Evolutionary conservation across 2,888 invertebrate genomes (phyloP), one percentile per base, ranked within the genome.

Genomic region (Caenorhabditis doughertyi): DNA sequence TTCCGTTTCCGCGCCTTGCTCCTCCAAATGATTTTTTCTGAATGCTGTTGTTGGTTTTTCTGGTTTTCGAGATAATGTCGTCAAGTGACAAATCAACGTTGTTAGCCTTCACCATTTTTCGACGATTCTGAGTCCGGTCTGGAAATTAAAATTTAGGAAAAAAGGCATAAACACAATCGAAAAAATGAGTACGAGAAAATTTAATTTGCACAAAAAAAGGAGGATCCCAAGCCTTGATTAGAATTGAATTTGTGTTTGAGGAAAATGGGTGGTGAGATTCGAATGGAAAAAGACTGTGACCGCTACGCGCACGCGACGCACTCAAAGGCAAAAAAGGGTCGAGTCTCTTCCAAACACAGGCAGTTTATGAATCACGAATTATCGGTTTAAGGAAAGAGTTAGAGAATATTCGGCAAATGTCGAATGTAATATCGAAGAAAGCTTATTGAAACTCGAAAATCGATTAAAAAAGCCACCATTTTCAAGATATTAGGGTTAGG

Each of bases 51-150:
- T 62, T 77, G 25, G 56, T 72, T 56, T 85, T 84, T 67, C 71
- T 79, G 23, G 74, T 81, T 47, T 79, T 74, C 13, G 85, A 72
- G 55, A 85, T 85, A 35, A 85, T 84, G 44, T 85, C 85, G 64
- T 85, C 85, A 4, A 85, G 81, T 18, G 85, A 83, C 74, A 85
- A 29, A 29, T 85, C 85, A n/a, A 85, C 85, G 25, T 77, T 82
- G 23, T 73, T 60, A 18, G 72, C 51, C 68, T 79, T 83, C 32
- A 74, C 79, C 83, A 83, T 83, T 79, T 55, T 79, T 53, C 8
- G 16, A 16, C 7, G 53, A 9, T 58, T 25, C 55, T 29, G 32
- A 55, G 35, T 44, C 25, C 51, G 23, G 29, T 27, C 51, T 55
- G 56, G 58, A 76, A 77, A 18, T 2, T 18, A 35, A 13, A 3